These are phyloP conservation scores for Eulemur macaco DNA, from an alignment of 2,113 vertebrate species.

Conservation along the genomic window DNA sequence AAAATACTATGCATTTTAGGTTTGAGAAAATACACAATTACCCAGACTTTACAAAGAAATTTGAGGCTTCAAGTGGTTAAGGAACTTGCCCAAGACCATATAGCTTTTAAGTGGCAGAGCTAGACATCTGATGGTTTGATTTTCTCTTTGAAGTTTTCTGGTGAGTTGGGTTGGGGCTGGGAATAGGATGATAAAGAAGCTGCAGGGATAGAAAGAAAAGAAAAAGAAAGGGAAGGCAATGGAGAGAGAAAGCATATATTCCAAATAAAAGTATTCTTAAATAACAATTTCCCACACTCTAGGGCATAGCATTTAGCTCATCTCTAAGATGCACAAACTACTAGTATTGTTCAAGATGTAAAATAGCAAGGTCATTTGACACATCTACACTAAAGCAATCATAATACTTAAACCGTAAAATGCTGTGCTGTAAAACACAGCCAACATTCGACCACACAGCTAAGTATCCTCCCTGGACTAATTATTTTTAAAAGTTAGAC, in stretches of 20 bases:
- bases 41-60: background rate
- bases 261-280: conserved; percentile 5
- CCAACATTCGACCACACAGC: background rate
- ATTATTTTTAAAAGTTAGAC: conserved; percentile 68
- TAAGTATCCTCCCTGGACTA: conserved; percentile 62
- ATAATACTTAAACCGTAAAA: conserved; percentile 4
- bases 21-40: background rate
- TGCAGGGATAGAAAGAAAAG: background rate
- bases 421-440: conserved; percentile 49
- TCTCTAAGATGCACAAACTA: conserved; percentile 21
- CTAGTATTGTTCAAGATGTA: conserved; percentile 48
- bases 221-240: background rate
- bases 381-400: conserved; percentile 42
- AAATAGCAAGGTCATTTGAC: conserved; percentile 49
- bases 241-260: background rate
- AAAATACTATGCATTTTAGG: background rate
- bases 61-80: background rate
- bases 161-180: background rate
- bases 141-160: background rate
- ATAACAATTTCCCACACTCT: background rate
- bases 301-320: background rate
- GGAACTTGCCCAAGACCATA: too few relatives aligned
- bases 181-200: background rate
- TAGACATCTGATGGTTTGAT: background rate
- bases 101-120: background rate